Base-by-base conservation (phyloP, 2,888 invertebrate species). In the Synergus japonicus region DNA sequence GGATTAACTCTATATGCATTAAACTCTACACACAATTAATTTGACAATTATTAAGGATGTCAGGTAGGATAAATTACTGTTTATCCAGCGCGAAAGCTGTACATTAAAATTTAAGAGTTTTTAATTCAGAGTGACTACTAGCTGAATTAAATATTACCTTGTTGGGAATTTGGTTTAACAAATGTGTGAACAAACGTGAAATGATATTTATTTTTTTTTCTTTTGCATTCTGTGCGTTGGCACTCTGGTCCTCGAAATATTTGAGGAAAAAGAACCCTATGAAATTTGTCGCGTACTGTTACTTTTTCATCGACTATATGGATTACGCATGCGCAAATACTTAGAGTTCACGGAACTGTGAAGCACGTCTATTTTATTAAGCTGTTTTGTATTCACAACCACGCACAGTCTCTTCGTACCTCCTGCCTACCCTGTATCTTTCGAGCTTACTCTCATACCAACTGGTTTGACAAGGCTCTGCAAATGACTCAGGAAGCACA, bases 301-400 rank as follows among this genome's bases (percentile, higher is more conserved):
- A 54, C n/a, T 54, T 54, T 60, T 60, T 54, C 76, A 63, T 60
- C 43, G 43, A 18, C 60, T 63, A 63, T 60, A 13, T 44, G 41
- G 44, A 63, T 12, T 44, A 60, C 76, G n/a, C 76, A 63, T 18
- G 63, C 60, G 64, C 64, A 65, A 12, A 67, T 44, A 65, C 76
- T 76, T 77, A 76, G 77, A 76, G 78, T 46, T 67, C 44, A 64
- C 18, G 37, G n/a, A 60, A 49, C 54, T 54, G 46, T 64, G 58
- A 73, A 69, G 58, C 60, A 54, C 76, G 79, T 82, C 82, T 82
- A 82, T 85, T 87, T 84, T 84, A 88, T 85, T 82, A 81, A 18
- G 73, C 86, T 86, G 82, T 84, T 88, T 89, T 86, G 84, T 88
- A 89, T 89, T 89, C 89, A 85, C 78, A 81, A 83, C 85, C 87